These are phyloP conservation scores for Rhagonycha lutea DNA, from an alignment of 2,888 invertebrate genomes.

Conservation along the genomic window DNA sequence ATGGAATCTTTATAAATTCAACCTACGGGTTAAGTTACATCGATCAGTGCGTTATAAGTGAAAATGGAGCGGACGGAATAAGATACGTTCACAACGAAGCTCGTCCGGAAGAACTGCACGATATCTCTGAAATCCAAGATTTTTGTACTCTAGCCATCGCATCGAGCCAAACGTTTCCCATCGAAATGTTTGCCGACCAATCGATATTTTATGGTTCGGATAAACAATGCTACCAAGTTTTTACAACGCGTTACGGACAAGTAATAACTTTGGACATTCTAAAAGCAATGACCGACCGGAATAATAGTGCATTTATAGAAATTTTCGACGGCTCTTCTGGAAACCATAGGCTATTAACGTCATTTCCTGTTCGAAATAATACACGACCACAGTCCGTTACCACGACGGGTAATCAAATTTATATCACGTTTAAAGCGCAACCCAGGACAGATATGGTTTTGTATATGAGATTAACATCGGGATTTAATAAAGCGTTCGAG, in stretches of 20 bases:
- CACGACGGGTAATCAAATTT: conserved; percentile 78
- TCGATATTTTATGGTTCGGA: conserved; percentile 70
- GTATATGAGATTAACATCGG: conserved; percentile 79
- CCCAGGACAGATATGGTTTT: conserved; percentile 74
- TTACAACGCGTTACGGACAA: conserved; percentile 77
- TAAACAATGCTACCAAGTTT: conserved; percentile 79
- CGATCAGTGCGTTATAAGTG: conserved; percentile 75
- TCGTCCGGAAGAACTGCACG: conserved; percentile 73
- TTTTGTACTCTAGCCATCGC: conserved; percentile 85
- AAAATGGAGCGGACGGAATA: conserved; percentile 90
- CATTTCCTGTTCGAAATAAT: conserved; percentile 77
- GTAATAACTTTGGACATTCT: conserved; percentile 85
- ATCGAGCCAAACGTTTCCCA: conserved; percentile 84
- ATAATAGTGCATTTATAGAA: conserved; percentile 74
- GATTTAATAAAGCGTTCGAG: conserved; percentile 79
- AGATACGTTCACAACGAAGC: conserved; percentile 84
- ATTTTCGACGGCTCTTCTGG: conserved; percentile 78
- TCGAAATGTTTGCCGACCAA: conserved; percentile 82
- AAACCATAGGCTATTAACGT: conserved; percentile 71
- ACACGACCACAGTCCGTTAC: conserved; percentile 89
- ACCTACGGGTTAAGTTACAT: conserved; percentile 81
- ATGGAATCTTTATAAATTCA: conserved; percentile 88
- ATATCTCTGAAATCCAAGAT: conserved; percentile 78
- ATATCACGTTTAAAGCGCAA: conserved; percentile 77
- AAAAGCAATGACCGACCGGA: conserved; percentile 76